These are phyloP conservation scores for Embiotoca jacksoni DNA, from an alignment of 2,113 vertebrate species.

Conservation along the genomic window DNA sequence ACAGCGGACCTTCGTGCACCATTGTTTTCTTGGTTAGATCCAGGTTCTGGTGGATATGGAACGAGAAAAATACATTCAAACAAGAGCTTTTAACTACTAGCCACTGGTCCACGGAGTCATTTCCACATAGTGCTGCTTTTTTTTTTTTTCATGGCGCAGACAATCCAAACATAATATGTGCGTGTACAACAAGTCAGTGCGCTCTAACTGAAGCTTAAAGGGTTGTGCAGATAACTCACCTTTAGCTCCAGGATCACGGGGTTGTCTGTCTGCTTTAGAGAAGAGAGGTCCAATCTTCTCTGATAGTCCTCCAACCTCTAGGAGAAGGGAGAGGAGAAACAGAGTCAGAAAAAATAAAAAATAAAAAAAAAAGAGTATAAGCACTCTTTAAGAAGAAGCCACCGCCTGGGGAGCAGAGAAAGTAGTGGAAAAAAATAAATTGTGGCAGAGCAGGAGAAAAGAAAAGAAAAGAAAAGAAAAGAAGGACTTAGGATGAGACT, in stretches of 20 bases:
- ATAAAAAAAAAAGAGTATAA: background rate
- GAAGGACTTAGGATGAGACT: background rate
- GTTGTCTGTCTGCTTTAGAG: conserved; percentile 94
- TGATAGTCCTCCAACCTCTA: conserved; percentile 98
- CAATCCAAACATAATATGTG: conserved; percentile 12
- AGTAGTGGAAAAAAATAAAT: conserved; percentile 13
- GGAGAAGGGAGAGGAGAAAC: background rate
- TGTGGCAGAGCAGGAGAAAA: background rate
- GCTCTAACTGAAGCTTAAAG: conserved; percentile 20
- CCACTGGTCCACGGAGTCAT: background rate
- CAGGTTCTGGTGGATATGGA: conserved; percentile 86
- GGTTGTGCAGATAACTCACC: conserved; percentile 78
- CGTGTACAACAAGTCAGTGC: conserved; percentile 12
- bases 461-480: conserved; percentile 2
- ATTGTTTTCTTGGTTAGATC: conserved; percentile 97
- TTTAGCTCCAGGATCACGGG: conserved; percentile 95
- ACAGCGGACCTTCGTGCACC: conserved; percentile 96
- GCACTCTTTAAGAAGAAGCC: conserved; percentile 14
- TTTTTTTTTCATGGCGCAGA: background rate
- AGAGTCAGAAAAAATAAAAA: background rate
- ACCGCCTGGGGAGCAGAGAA: conserved; percentile 21
- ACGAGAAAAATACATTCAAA: background rate
- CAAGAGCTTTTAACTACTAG: background rate
- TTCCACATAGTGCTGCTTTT: background rate
- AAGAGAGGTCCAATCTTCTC: conserved; percentile 94